Evolutionary conservation across 2,113 vertebrate species (phyloP).

Genomic region (Bettongia penicillata): DNA sequence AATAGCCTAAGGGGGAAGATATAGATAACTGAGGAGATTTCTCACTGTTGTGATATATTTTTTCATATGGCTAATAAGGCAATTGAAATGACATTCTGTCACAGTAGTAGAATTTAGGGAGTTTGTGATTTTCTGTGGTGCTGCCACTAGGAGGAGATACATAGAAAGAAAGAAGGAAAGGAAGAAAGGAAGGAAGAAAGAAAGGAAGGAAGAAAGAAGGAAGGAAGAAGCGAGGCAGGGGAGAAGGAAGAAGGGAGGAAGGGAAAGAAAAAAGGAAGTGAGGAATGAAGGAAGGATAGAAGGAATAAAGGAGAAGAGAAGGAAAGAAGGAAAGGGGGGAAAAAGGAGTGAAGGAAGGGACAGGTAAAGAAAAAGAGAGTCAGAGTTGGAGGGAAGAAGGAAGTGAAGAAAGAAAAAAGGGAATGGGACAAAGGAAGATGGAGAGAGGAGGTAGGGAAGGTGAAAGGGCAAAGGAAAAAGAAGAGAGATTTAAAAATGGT

Average conservation of each 20-base stretch:
- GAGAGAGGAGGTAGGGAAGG: neutral
- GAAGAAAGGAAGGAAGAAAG: neutral
- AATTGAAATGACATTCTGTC: constrained; percentile 99
- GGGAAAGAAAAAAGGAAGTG: neutral
- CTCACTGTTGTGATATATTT: constrained; percentile 92
- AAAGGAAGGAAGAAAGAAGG: neutral
- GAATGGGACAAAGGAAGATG: neutral
- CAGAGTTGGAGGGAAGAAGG: no score
- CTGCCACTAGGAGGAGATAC: constrained; percentile 85
- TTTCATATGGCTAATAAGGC: constrained; percentile 94
- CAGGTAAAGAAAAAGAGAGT: no score
- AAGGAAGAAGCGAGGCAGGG: neutral
- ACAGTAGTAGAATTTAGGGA: constrained; percentile 76
- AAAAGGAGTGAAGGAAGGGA: neutral
- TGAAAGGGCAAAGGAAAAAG: neutral
- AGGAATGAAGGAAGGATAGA: neutral
- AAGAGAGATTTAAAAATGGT: neutral
- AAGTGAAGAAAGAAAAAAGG: neutral
- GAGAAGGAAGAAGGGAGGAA: neutral
- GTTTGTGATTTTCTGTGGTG: constrained; percentile 78
- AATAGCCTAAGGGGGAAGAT: constrained; percentile 99
- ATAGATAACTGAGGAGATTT: constrained; percentile 94
- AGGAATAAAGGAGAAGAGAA: neutral
- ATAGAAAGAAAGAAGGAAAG: constrained; percentile 9
- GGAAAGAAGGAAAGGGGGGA: neutral